A percentile compares a stretch with the other conserved stretches of the same genome.
These are phyloP conservation scores for Mormyrus hasselquistii DNA, from an alignment of 2,797 vertebrate species.

Conservation along the genomic window DNA sequence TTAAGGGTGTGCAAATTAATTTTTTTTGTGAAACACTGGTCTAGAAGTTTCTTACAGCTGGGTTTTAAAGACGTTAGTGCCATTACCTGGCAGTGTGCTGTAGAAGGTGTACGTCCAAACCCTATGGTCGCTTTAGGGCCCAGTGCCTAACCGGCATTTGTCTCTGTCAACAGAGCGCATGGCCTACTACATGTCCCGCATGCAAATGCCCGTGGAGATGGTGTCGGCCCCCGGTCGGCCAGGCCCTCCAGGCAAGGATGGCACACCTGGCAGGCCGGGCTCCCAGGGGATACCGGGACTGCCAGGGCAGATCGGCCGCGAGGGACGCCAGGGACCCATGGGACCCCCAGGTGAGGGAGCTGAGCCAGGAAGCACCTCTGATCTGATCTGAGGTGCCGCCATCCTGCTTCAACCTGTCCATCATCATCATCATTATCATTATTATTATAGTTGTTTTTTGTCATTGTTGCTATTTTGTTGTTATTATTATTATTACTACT, in stretches of 20 bases:
- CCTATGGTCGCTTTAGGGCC: neutral
- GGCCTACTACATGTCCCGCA: constrained; percentile 84
- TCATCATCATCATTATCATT: neutral
- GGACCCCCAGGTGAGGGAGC: constrained; percentile 71
- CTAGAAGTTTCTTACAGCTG: neutral
- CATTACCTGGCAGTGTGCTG: neutral
- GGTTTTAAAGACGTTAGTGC: neutral
- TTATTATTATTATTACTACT: neutral
- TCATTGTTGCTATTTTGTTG: neutral
- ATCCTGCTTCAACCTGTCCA: neutral
- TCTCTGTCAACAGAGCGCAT: constrained; percentile 75
- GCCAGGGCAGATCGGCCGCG: constrained; percentile 84
- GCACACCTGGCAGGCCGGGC: constrained; percentile 69
- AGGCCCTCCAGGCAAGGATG: constrained; percentile 85
- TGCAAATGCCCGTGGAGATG: constrained; percentile 81
- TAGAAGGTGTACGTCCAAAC: neutral
- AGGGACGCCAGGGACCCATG: constrained; percentile 76
- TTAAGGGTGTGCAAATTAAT: neutral
- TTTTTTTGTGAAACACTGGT: neutral
- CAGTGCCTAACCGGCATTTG: neutral
- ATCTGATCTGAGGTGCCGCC: neutral
- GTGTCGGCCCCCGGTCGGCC: constrained; percentile 80
- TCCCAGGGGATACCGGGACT: constrained; percentile 70
- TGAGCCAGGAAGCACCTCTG: neutral
- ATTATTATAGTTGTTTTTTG: neutral